Percentiles rank a stretch among this genome's conserved stretches.
These are phyloP conservation scores for Phallusia fumigata DNA, from an alignment of 23 tunicate species.

Conservation along the genomic window DNA sequence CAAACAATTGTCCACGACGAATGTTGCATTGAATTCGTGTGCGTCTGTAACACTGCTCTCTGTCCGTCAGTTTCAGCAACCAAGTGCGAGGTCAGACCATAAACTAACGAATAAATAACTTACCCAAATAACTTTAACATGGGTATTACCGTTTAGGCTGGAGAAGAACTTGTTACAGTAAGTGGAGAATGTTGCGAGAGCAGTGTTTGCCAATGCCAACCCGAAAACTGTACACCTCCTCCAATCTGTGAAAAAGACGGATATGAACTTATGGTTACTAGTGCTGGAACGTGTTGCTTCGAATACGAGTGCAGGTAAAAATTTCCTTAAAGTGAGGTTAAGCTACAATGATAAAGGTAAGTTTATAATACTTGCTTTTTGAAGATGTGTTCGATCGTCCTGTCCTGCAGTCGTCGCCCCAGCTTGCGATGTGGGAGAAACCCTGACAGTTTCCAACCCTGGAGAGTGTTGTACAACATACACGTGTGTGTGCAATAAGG, in stretches of 20 bases:
- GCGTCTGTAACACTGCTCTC: conserved; percentile 62
- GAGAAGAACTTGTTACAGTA: conserved; percentile 56
- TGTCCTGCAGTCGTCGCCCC: conserved; percentile 53
- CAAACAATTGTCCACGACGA: conserved; percentile 83
- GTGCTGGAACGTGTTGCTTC: conserved; percentile 73
- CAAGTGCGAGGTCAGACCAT: conserved; percentile 41
- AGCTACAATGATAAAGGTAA: neutral
- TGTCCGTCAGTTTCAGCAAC: conserved; percentile 52
- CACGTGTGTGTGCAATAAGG: conserved; percentile 76
- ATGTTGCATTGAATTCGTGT: conserved; percentile 84
- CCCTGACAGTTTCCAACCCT: conserved; percentile 27
- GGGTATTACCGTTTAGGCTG: conserved; percentile 37
- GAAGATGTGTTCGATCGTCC: conserved; percentile 68
- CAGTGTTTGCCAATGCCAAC: conserved; percentile 72
- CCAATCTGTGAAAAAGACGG: conserved; percentile 70
- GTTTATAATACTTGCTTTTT: neutral
- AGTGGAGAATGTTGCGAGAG: conserved; percentile 68
- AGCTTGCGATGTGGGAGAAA: conserved; percentile 66
- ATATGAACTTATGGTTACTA: conserved; percentile 38
- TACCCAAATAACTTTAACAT: neutral
- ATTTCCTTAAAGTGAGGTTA: neutral
- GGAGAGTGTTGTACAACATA: conserved; percentile 83
- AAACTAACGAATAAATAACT: neutral
- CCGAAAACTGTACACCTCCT: conserved; percentile 60
- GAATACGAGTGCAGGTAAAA: conserved; percentile 89